phyloP scores from a whole-genome alignment of 1,140 invertebrate species.

The Trinorchestia longiramus region DNA sequence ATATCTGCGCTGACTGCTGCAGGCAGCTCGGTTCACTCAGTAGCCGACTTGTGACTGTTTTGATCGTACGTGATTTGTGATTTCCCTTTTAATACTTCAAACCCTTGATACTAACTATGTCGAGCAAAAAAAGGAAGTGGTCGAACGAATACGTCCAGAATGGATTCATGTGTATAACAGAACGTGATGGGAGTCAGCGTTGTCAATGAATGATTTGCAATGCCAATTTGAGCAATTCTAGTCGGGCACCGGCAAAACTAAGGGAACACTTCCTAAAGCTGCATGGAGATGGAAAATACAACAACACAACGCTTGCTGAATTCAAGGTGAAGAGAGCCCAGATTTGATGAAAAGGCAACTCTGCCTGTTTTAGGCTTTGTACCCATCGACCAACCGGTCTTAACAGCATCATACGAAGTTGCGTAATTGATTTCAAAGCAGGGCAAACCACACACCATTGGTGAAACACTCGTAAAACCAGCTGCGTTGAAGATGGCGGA shows the following conservation, averaged over 20 bases:
- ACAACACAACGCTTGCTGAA: constrained; percentile 59
- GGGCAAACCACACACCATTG: constrained; percentile 57
- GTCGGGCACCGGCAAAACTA: constrained; percentile 54
- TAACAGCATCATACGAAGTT: constrained; percentile 55
- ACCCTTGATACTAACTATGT: not conserved
- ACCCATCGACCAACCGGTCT: constrained; percentile 48
- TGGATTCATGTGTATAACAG: constrained; percentile 53
- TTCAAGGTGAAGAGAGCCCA: constrained; percentile 29
- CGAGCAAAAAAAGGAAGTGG: constrained; percentile 7
- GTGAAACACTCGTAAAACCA: constrained; percentile 57
- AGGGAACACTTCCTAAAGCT: constrained; percentile 57
- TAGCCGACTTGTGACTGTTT: constrained; percentile 2
- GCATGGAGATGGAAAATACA: constrained; percentile 58
- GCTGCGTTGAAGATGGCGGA: constrained; percentile 56
- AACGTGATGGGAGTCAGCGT: constrained; percentile 51
- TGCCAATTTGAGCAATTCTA: constrained; percentile 56
- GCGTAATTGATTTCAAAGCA: constrained; percentile 57
- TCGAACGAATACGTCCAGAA: constrained; percentile 55
- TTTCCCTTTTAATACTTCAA: constrained; percentile 31
- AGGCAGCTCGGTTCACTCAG: not conserved
- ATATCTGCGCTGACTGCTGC: not conserved
- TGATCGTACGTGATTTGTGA: constrained; percentile 19
- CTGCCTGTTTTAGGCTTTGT: constrained; percentile 53
- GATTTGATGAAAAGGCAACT: constrained; percentile 56
- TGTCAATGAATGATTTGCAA: constrained; percentile 59